Base-by-base conservation (phyloP, 2,888 invertebrate species). In the Enoplolaimus lenunculus region DNA sequence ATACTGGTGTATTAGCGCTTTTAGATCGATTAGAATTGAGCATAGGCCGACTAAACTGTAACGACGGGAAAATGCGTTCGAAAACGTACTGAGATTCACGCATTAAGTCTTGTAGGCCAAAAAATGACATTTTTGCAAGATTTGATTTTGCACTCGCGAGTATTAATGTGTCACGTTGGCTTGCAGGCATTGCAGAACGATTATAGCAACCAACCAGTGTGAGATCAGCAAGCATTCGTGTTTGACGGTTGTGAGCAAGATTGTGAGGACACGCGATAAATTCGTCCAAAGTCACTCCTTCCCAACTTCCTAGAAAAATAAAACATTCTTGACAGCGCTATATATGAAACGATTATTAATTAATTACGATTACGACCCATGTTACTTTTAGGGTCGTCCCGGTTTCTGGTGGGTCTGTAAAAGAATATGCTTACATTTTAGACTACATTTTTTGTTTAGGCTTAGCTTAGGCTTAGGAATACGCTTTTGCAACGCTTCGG, bases 201-300 rank as follows among this genome's bases (percentile, higher is more conserved):
- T 95, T 91, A 84, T 98, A 98, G 84, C 98, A 98, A 71, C 93
- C 92, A 57, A 97, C 89, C 68, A 94, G 85, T 71, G 91, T 90
- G 75, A 98, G 85, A 84, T 98, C 93, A 26, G 97, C 91, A 78
- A 98, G 82, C 98, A 98, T 99, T 75, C 97, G 86, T 1, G 97
- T 95, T 84, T 97, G 97, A 73, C 98, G 79, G 83, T 99, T 97
- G 79, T 88, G 89, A 29, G 95, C 98, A 80, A 98, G 85, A 85
- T 98, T 98, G 82, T 89, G 88, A 2, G 89, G 88, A 81, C 98
- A 98, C 34, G 86, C 85, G 77, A 92, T 88, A 83, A 98, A 98
- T 82, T 93, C 89, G 73, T 90, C 89, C 64, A 98, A 84, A 16
- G 89, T 87, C 1, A 95, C 95, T 72, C 90, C 91, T 71, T 88